Percentiles rank a stretch among this genome's conserved stretches.
Conservation (phyloP, 92 coral and sea anemone genomes). For the Phenganax stokvisi region DNA sequence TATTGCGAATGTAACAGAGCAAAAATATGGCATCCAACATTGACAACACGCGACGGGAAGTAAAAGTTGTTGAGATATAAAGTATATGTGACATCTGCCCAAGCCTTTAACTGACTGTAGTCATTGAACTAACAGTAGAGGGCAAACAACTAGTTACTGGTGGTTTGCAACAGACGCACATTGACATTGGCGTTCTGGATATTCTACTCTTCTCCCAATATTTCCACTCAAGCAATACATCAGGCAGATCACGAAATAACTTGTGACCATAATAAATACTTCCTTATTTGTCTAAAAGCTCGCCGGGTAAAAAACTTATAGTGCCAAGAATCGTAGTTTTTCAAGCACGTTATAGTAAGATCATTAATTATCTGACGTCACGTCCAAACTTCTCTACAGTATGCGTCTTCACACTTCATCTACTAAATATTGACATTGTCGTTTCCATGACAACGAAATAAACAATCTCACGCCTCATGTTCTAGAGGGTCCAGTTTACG, state of each 20-base stretch:
- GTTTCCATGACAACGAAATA: not conserved
- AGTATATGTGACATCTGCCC: no score
- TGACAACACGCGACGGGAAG: no score
- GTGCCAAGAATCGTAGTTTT: no score
- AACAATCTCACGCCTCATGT: conserved; percentile 1
- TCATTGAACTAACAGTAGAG: no score
- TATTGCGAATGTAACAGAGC: no score
- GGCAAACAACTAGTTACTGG: no score
- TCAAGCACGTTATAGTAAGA: no score
- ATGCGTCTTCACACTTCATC: not conserved
- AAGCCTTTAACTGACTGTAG: no score
- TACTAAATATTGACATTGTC: not conserved
- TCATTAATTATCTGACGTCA: not conserved
- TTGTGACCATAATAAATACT: not conserved
- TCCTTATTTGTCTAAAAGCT: not conserved
- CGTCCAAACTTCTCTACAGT: not conserved
- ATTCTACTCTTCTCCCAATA: not conserved
- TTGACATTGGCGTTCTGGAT: no score
- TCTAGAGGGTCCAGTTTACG: not conserved
- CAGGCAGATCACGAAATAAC: not conserved
- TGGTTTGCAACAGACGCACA: no score
- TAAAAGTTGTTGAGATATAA: no score
- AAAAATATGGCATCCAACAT: no score
- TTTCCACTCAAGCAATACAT: not conserved
- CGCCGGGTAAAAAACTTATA: not conserved